Conservation (phyloP, 2,888 invertebrate species). For the Pteria penguin region DNA sequence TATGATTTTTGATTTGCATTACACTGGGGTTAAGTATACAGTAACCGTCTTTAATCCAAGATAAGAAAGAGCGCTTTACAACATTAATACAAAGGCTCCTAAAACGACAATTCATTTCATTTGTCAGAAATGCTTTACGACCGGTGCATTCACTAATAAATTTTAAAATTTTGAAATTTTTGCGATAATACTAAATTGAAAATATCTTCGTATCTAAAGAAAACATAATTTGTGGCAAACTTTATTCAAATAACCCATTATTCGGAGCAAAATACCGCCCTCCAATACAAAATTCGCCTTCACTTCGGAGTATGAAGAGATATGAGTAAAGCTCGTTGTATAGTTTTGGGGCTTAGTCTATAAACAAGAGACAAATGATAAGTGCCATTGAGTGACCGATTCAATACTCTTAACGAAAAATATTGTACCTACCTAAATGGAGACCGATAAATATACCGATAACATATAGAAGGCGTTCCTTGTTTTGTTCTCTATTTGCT, state of each 20-base stretch:
- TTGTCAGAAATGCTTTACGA: too few relatives aligned
- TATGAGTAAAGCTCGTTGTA: slow-evolving; percentile 37
- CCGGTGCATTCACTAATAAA: too few relatives aligned
- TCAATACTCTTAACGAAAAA: slow-evolving; percentile 25
- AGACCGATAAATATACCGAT: slow-evolving; percentile 18
- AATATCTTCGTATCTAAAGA: slow-evolving; percentile 1
- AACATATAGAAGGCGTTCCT: not conserved
- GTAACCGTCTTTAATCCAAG: too few relatives aligned
- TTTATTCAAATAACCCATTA: not conserved
- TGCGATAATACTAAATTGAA: not conserved
- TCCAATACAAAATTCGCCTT: not conserved
- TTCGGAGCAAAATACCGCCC: not conserved
- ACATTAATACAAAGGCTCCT: too few relatives aligned
- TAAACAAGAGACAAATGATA: slow-evolving; percentile 29
- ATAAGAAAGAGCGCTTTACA: too few relatives aligned
- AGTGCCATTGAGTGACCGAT: slow-evolving; percentile 35
- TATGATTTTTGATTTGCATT: too few relatives aligned
- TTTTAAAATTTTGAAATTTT: too few relatives aligned
- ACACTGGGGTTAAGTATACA: too few relatives aligned
- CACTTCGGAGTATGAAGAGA: slow-evolving; percentile 13
- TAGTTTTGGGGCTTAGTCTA: slow-evolving; percentile 16
- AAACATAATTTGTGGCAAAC: not conserved
- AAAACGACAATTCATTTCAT: too few relatives aligned
- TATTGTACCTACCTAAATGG: slow-evolving; percentile 17
- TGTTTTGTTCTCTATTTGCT: not conserved